Base-by-base conservation (phyloP, 2,888 invertebrate species). In the Amaurobius ferox region DNA sequence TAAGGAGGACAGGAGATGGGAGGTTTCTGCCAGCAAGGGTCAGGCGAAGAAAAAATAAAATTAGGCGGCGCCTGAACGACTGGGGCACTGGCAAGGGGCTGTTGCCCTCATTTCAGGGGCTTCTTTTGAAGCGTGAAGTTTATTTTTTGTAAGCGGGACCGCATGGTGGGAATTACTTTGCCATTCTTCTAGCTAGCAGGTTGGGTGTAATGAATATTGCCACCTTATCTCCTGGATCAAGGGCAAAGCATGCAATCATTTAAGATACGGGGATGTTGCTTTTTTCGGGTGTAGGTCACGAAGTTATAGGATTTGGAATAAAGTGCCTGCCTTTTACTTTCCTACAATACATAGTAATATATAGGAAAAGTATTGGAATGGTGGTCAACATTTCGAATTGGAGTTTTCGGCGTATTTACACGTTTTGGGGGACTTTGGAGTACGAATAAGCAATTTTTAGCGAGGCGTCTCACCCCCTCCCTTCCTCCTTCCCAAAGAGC, bases 91-190 rank as follows among this genome's bases (percentile, higher is more conserved):
- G 6, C 55, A 3, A 23, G 55, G 23, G 19, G 7, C 19, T 23
- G 55, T 55, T 55, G 55, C 55, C 55, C 55, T 55, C 55, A 11
- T 23, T 55, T 55, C 55, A 11, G 55, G 55, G 55, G 3, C 11
- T 23, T 23, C 11, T 11, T 5, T 3, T 23, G 55, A 55, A 16
- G 55, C 55, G 55, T 55, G 55, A 55, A 55, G 55, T 1, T 1
- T 23, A 3, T 7, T 55, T 55, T 55, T 9, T 35, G 5, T 35
- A 5, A 7, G 35, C 9, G 19, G 55, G 23, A 44, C 6, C 11
- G 23, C n/a, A n/a, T n/a, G 55, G 5, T n/a, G 55, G 55, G 11
- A 55, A 23, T 55, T 35, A 55, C 2, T 55, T 1, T 23, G 2
- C 44, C 44, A 44, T 11, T 13, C 44, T 13, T 16, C n/a, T 44